Base-by-base conservation (phyloP, 2,888 invertebrate genomes). In the Dichetophora obliterata region DNA sequence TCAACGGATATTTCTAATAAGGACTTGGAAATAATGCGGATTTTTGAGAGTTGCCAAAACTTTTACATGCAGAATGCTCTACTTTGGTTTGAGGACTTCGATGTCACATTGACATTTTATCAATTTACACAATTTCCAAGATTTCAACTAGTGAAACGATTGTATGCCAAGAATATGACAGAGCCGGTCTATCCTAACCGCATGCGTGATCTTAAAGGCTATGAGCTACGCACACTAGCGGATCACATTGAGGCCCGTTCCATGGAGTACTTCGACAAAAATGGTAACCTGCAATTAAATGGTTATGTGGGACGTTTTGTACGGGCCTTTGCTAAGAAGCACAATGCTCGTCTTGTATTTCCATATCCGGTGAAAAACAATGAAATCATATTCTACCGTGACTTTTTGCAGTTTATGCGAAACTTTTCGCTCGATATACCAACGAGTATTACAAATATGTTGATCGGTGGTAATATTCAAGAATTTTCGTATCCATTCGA, bases 241-340 rank as follows among this genome's bases (percentile, higher is more conserved):
- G 79, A 80, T 65, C 78, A 80, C 11, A 34, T 48, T 5, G 19
- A 61, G 57, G 79, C 80, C 5, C 65, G 75, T 16, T 43, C 77
- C 0, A 79, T 80, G 76, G 63, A 76, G 22, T 79, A 80, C 48
- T 77, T 77, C 16, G 73, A 78, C 52, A 37, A 69, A 22, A 1
- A 68, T 0, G 76, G 76, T 0, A 6, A 76, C 19, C 31, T 43
- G 16, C 50, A 72, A 1, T 54, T 79, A n/a, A 73, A 50, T 16
- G 80, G 80, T 50, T 77, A 73, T 19, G 11, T 80, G 0, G 76
- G 76, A 0, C 78, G 76, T 11, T 75, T 80, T 27, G 14, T 80
- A 1, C 50, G 16, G 3, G 52, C 78, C 0, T 70, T 80, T 8
- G 75, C 75, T 14, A 66, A 75, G 5, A 66, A 34, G 11, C 24